These are phyloP conservation scores for Meloidogyne hapla DNA, from an alignment of 1,140 invertebrate genomes.

Conservation along the genomic window DNA sequence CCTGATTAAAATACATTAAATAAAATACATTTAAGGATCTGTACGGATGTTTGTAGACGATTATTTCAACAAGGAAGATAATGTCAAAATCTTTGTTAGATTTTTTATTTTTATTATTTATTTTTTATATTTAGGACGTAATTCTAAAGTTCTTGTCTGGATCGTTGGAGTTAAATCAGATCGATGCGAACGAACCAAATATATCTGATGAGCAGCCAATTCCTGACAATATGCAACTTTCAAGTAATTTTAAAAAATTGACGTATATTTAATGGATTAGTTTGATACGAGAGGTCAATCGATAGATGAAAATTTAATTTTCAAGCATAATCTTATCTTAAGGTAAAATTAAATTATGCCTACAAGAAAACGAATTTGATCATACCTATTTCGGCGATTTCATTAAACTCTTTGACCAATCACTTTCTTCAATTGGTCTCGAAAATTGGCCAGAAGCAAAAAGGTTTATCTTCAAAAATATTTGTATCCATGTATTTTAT, in stretches of 20 bases:
- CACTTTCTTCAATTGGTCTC: constrained; percentile 83
- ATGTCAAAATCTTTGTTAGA: constrained; percentile 75
- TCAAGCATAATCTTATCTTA: neutral
- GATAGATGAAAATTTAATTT: no score
- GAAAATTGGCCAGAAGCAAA: constrained; percentile 80
- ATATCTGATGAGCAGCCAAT: constrained; percentile 86
- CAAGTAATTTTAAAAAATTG: constrained; percentile 59
- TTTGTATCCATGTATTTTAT: neutral
- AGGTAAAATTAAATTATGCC: constrained; percentile 65
- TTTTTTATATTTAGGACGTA: constrained; percentile 72
- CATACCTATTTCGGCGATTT: constrained; percentile 70
- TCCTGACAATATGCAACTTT: constrained; percentile 81
- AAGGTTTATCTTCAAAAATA: constrained; percentile 70
- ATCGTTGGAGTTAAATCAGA: constrained; percentile 73
- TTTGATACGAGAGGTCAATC: no score
- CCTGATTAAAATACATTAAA: no score
- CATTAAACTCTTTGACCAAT: constrained; percentile 77
- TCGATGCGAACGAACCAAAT: constrained; percentile 90
- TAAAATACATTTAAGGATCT: constrained; percentile 62
- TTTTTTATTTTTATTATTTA: neutral
- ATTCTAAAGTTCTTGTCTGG: constrained; percentile 80
- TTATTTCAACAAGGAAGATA: constrained; percentile 92
- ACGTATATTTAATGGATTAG: no score
- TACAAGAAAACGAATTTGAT: constrained; percentile 77
- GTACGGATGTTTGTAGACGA: constrained; percentile 71